Evolutionary conservation across 2,113 vertebrate species (phyloP).

Genomic region (Melanerpes aurifrons): DNA sequence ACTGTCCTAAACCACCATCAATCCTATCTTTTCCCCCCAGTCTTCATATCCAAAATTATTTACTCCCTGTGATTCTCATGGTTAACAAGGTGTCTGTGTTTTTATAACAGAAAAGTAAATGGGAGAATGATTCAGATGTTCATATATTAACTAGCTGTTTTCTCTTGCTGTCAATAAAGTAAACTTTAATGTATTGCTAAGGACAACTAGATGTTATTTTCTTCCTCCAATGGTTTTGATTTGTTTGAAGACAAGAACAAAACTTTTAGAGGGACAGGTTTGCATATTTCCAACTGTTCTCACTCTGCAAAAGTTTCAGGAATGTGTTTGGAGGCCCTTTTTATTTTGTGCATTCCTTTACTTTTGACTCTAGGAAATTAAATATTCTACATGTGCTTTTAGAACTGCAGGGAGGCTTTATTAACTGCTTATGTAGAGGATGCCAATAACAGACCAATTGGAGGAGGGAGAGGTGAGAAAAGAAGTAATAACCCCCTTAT

Average conservation of each 20-base stretch:
- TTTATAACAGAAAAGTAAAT: background rate
- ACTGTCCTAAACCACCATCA: background rate
- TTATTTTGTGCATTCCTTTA: background rate
- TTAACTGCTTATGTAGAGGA: background rate
- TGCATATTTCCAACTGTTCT: background rate
- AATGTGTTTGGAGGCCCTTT: background rate
- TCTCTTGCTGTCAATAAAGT: background rate
- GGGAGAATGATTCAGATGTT: background rate
- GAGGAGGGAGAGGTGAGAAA: background rate
- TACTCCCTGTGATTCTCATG: background rate
- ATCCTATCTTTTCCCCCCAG: background rate
- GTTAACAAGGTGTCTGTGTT: background rate
- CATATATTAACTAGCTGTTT: background rate
- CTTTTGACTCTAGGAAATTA: background rate
- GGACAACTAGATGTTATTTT: background rate
- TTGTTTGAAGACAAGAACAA: background rate
- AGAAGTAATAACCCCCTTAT: background rate
- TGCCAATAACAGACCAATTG: background rate
- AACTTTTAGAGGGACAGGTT: background rate
- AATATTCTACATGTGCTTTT: background rate
- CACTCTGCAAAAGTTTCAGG: background rate
- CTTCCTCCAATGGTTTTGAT: background rate
- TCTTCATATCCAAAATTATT: background rate
- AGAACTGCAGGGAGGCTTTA: background rate
- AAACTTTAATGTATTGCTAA: background rate